A percentile compares a stretch with the other conserved stretches of the same genome.
phyloP scores from a whole-genome alignment of 2,888 invertebrate genomes.

The Cotesia congregata region DNA sequence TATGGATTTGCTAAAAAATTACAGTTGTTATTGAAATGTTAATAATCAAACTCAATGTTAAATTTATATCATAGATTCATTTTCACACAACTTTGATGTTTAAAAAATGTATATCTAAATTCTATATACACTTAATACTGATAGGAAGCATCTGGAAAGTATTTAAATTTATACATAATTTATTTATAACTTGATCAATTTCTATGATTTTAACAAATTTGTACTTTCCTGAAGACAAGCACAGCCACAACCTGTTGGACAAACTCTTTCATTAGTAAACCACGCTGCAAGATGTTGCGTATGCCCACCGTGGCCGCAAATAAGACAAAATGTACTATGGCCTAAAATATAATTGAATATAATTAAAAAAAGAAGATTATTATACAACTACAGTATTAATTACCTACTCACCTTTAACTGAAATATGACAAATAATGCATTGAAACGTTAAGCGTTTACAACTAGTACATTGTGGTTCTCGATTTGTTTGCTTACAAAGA shows the following conservation, averaged over 20 bases:
- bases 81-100: background rate
- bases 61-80: constrained; percentile 1
- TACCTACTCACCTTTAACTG: constrained; percentile 79
- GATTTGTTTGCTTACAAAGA: constrained; percentile 77
- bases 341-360: constrained; percentile 61
- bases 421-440: constrained; percentile 88
- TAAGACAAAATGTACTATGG: constrained; percentile 86
- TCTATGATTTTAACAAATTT: constrained; percentile 70
- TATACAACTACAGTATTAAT: background rate
- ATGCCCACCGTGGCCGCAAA: constrained; percentile 96
- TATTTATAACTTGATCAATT: constrained; percentile 36
- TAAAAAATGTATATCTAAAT: background rate
- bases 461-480: constrained; percentile 78
- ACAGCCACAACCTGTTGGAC: constrained; percentile 95
- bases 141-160: constrained; percentile 11
- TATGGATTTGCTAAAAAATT: too few relatives aligned
- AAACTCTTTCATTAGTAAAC: constrained; percentile 83
- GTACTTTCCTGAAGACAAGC: constrained; percentile 83
- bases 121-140: background rate
- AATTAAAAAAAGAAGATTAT: background rate
- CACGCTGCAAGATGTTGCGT: constrained; percentile 86
- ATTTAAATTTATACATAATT: constrained; percentile 22
- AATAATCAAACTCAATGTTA: too few relatives aligned
- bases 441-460: constrained; percentile 84
- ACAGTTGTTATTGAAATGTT: too few relatives aligned